Evolutionary conservation across 1,140 invertebrate species (phyloP).

Genomic region (Magallana angulata): DNA sequence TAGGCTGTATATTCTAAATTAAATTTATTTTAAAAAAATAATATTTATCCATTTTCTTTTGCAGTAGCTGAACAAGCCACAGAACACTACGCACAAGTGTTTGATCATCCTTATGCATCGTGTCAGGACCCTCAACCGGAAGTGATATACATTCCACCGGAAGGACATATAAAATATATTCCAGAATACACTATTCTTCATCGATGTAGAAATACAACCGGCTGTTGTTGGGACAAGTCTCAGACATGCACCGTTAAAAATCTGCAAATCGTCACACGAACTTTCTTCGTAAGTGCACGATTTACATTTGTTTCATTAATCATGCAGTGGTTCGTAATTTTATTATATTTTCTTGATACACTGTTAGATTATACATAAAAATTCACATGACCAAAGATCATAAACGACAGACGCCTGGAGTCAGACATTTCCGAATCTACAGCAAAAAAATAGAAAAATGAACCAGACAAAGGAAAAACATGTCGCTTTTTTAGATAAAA

Average conservation of each 20-base stretch:
- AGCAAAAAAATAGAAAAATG: background rate
- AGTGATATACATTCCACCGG: constrained; percentile 48
- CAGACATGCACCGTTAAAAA: constrained; percentile 47
- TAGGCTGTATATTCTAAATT: background rate
- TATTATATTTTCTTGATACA: background rate
- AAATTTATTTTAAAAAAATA: background rate
- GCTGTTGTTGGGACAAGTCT: constrained; percentile 53
- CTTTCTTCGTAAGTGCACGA: constrained; percentile 48
- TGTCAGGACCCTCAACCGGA: constrained; percentile 50
- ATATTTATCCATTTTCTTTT: background rate
- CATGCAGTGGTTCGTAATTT: background rate
- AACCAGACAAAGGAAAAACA: background rate
- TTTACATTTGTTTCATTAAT: background rate
- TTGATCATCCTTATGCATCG: constrained; percentile 36
- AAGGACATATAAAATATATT: constrained; percentile 53
- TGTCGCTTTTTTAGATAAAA: background rate
- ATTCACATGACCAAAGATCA: too few species aligned
- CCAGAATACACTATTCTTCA: constrained; percentile 57
- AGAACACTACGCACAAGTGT: constrained; percentile 39
- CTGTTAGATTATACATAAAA: too few species aligned
- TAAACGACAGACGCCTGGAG: background rate
- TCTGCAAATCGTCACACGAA: constrained; percentile 46
- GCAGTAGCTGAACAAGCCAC: constrained; percentile 49
- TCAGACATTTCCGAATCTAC: background rate
- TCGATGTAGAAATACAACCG: constrained; percentile 51